Conservation (phyloP, 2,888 invertebrate species). For the Pristionchus mayeri region DNA sequence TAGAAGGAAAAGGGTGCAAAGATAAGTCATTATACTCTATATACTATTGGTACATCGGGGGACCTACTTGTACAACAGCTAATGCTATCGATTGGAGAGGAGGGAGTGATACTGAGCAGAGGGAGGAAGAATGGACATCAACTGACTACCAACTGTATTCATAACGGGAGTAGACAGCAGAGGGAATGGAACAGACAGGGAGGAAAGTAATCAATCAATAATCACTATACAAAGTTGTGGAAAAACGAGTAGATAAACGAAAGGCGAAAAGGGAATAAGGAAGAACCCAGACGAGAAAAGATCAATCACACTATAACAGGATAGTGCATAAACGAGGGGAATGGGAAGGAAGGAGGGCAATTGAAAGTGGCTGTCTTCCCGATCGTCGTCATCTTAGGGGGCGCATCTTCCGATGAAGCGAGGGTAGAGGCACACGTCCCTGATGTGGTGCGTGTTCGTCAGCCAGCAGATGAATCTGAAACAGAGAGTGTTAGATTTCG, state of each 20-base stretch:
- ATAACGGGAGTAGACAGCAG: background rate
- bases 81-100: constrained; percentile 26
- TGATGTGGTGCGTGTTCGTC: constrained; percentile 92
- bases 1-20: background rate
- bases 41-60: background rate
- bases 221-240: constrained; percentile 21
- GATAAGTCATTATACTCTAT: constrained; percentile 23
- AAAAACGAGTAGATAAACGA: constrained; percentile 10
- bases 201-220: constrained; percentile 34
- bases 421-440: constrained; percentile 97
- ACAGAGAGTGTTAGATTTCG: background rate
- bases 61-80: constrained; percentile 20
- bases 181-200: background rate
- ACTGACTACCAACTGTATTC: background rate
- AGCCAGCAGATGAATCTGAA: constrained; percentile 91
- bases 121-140: background rate
- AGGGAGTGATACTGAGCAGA: constrained; percentile 3
- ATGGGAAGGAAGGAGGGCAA: background rate
- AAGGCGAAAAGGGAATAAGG: background rate
- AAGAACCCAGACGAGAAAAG: constrained; percentile 20
- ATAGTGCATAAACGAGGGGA: background rate
- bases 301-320: background rate
- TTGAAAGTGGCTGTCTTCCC: background rate
- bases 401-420: constrained; percentile 94
- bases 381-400: constrained; percentile 76